Percentiles rank a stretch among this genome's conserved stretches.
Evolutionary conservation across 2,113 vertebrate species (phyloP).

Genomic region (Gulo gulo): DNA sequence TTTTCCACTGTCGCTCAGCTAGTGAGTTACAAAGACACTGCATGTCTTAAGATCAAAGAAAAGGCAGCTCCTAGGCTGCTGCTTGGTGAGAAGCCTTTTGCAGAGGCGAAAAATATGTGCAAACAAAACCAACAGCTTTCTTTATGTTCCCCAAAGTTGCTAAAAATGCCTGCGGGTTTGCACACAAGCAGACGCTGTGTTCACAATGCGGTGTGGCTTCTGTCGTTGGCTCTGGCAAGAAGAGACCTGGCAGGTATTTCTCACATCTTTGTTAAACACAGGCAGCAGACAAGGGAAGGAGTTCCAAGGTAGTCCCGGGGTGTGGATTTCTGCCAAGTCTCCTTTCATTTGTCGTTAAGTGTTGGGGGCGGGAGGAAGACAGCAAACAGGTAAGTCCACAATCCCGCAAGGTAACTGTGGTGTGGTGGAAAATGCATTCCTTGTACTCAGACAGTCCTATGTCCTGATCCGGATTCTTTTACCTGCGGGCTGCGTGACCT

Average conservation of each 20-base stretch:
- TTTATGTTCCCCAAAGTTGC: conserved; percentile 82
- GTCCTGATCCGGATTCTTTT: neutral
- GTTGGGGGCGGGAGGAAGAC: neutral
- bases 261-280: conserved; percentile 64
- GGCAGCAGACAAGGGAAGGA: conserved; percentile 48
- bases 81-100: conserved; percentile 77
- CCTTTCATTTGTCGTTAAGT: conserved; percentile 50
- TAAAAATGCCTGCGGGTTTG: conserved; percentile 84
- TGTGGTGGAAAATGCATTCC: neutral
- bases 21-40: neutral
- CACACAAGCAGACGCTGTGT: conserved; percentile 82
- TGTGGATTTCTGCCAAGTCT: conserved; percentile 65
- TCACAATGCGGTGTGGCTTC: conserved; percentile 76
- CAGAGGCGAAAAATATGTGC: conserved; percentile 81
- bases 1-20: neutral
- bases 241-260: conserved; percentile 76
- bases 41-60: conserved; percentile 73
- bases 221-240: conserved; percentile 72
- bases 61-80: conserved; percentile 72
- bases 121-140: conserved; percentile 83
- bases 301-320: conserved; percentile 49
- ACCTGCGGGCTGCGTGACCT: neutral
- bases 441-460: neutral
- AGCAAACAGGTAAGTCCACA: neutral
- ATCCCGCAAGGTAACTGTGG: neutral